Conservation (phyloP, 2,888 invertebrate genomes). For the Drosophila maculinotata region DNA sequence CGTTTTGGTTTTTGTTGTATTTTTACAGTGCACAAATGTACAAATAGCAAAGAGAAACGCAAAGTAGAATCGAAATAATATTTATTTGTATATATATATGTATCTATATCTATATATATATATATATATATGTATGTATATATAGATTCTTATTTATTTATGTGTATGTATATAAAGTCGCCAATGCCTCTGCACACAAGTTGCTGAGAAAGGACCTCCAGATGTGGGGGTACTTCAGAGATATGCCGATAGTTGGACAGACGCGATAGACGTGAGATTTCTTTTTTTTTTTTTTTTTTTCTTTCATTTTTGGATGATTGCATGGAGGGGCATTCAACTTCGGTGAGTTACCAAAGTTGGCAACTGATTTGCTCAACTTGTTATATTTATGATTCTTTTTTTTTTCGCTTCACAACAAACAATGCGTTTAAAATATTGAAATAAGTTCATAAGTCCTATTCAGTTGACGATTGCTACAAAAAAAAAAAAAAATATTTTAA, state of each 20-base stretch:
- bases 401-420: constrained; percentile 33
- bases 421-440: constrained; percentile 44
- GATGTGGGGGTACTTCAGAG: background rate
- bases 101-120: constrained; percentile 6
- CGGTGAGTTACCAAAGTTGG: constrained; percentile 16
- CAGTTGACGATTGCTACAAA: constrained; percentile 49
- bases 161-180: constrained; percentile 22
- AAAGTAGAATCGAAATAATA: constrained; percentile 36
- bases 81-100: constrained; percentile 14
- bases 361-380: constrained; percentile 7
- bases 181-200: constrained; percentile 14
- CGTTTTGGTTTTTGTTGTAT: constrained; percentile 37
- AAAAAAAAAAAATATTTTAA: constrained; percentile 34
- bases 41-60: constrained; percentile 40
- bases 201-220: background rate
- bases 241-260: constrained; percentile 6
- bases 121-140: constrained; percentile 5
- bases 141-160: constrained; percentile 27
- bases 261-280: constrained; percentile 2
- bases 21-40: constrained; percentile 68
- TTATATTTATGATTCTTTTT: background rate
- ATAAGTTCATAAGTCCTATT: constrained; percentile 45
- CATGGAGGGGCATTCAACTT: constrained; percentile 20
- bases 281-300: background rate
- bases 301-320: background rate